Evolutionary conservation across 2,888 invertebrate species (phyloP).

Genomic region (Pycnomerus fuliginosus): DNA sequence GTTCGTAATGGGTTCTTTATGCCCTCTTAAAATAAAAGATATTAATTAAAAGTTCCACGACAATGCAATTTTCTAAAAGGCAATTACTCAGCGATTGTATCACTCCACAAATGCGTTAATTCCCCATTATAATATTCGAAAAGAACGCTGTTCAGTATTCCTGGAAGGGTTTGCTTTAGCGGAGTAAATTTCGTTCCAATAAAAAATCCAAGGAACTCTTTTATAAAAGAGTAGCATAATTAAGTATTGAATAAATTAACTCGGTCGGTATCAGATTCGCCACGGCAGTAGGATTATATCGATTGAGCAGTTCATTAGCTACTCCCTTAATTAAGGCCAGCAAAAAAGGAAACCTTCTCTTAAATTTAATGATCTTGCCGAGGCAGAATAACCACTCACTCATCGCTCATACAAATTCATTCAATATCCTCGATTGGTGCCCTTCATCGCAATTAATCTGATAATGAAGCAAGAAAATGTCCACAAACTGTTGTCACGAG

Average conservation of each 20-base stretch:
- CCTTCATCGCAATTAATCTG: conserved; percentile 23
- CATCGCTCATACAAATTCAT: conserved; percentile 21
- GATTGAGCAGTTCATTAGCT: conserved; percentile 51
- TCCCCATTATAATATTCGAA: conserved; percentile 14
- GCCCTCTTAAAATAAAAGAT: no score
- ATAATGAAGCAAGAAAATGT: conserved; percentile 12
- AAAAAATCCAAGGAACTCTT: conserved; percentile 30
- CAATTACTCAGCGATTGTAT: no score
- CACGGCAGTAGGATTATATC: conserved; percentile 49
- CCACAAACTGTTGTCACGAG: conserved; percentile 18
- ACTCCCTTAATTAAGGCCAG: conserved; percentile 47
- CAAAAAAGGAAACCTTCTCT: conserved; percentile 37
- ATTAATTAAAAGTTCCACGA: no score
- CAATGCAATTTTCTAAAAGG: no score
- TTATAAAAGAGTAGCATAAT: conserved; percentile 43
- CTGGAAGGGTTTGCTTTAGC: conserved; percentile 14
- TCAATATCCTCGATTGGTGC: conserved; percentile 22
- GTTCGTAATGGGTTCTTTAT: no score
- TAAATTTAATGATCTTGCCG: conserved; percentile 36
- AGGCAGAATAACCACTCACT: conserved; percentile 30
- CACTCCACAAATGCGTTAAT: conserved; percentile 15
- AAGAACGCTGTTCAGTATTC: conserved; percentile 15
- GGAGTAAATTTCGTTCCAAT: conserved; percentile 22
- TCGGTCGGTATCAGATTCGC: conserved; percentile 48
- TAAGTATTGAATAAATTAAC: conserved; percentile 51